Percentiles rank a stretch among this genome's conserved stretches.
These are phyloP conservation scores for Aviceda subcristata DNA, from an alignment of 2,113 vertebrate species.

Conservation along the genomic window DNA sequence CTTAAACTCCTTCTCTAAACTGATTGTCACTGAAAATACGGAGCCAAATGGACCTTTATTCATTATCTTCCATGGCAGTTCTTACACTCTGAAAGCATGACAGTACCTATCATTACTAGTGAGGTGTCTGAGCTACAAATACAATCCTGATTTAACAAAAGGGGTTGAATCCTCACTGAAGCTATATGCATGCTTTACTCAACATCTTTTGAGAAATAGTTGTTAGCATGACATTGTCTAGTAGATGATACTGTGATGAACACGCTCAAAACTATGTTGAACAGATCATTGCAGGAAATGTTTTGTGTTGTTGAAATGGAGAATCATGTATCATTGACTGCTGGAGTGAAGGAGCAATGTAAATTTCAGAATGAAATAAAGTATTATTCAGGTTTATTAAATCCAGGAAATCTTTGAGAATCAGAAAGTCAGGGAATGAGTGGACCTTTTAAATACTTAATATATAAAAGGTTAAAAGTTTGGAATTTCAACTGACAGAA, in stretches of 20 bases:
- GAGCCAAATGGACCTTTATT: not conserved
- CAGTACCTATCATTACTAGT: not conserved
- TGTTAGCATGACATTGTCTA: not conserved
- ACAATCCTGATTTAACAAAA: not conserved
- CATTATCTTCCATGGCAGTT: not conserved
- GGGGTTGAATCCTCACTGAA: not conserved
- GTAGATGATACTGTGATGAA: not conserved
- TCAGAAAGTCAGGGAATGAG: not conserved
- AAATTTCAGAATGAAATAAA: not conserved
- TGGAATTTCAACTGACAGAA: not conserved
- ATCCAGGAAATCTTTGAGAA: not conserved
- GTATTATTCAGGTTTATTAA: not conserved
- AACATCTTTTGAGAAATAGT: not conserved
- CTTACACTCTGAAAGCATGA: not conserved
- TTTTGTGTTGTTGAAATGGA: not conserved
- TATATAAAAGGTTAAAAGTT: not conserved
- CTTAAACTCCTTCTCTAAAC: not conserved
- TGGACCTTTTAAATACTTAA: not conserved
- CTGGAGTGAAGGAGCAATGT: not conserved
- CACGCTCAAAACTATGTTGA: not conserved
- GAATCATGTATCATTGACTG: not conserved
- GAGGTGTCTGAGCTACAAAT: not conserved
- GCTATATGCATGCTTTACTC: not conserved
- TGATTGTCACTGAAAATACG: not conserved
- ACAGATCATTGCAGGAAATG: not conserved